Evolutionary conservation across 2,888 invertebrate species (phyloP).

Genomic region (Trypoxylon attenuatum): DNA sequence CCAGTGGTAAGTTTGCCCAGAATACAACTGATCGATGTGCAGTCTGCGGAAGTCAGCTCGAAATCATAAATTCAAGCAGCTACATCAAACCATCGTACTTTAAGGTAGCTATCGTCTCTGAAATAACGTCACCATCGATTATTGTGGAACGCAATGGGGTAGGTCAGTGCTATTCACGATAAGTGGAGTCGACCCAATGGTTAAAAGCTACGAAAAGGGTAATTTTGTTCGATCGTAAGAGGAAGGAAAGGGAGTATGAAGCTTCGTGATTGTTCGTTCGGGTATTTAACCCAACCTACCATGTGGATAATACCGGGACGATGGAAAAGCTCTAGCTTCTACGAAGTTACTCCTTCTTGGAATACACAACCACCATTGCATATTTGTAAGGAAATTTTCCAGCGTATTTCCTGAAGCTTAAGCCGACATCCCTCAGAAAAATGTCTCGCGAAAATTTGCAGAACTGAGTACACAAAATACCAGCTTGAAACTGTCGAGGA

Average conservation of each 20-base stretch:
- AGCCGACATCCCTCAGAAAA: not conserved
- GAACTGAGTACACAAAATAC: no score
- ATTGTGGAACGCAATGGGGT: conserved; percentile 43
- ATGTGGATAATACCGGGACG: conserved; percentile 11
- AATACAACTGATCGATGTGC: not conserved
- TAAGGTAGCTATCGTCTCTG: conserved; percentile 34
- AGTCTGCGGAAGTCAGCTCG: not conserved
- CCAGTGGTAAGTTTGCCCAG: no score
- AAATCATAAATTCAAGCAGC: conserved; percentile 22
- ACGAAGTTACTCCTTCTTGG: conserved; percentile 12
- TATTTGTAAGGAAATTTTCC: not conserved
- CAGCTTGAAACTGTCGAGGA: not conserved
- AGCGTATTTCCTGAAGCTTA: not conserved
- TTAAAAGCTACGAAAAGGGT: conserved; percentile 46
- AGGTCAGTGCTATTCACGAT: conserved; percentile 52
- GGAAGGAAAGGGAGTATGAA: conserved; percentile 21
- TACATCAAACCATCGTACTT: conserved; percentile 33
- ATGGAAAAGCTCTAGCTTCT: conserved; percentile 1
- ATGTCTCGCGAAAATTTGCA: no score
- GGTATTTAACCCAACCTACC: conserved; percentile 31
- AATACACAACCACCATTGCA: not conserved
- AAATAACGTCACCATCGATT: conserved; percentile 54
- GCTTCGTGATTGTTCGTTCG: conserved; percentile 44
- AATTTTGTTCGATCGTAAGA: conserved; percentile 41
- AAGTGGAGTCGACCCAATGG: conserved; percentile 48